Conservation (phyloP, 2,888 invertebrate genomes). For the Colletes collaris region DNA sequence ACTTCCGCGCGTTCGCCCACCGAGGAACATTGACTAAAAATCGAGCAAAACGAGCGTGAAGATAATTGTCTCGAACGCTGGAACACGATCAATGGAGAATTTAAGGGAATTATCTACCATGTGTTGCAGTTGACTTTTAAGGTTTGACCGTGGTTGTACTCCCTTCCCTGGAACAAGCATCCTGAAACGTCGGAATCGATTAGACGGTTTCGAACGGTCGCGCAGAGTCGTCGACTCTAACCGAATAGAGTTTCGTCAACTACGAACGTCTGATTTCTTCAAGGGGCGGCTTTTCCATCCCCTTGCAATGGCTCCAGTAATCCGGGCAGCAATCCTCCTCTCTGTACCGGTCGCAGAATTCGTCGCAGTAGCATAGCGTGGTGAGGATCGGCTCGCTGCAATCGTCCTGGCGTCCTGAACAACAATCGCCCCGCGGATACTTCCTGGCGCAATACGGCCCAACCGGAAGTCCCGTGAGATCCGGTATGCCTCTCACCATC, state of each 20-base stretch:
- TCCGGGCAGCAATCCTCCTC: constrained; percentile 97
- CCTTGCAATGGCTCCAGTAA: constrained; percentile 90
- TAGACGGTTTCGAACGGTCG: neutral
- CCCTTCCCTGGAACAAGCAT: constrained; percentile 85
- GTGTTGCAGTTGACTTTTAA: constrained; percentile 88
- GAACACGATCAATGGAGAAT: neutral
- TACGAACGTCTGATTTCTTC: constrained; percentile 53
- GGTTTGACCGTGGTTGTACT: constrained; percentile 84
- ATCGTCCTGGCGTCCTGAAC: constrained; percentile 89
- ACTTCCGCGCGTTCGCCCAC: constrained; percentile 82
- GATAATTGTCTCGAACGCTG: too few species aligned
- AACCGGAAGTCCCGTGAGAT: constrained; percentile 84
- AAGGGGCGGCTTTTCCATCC: constrained; percentile 75
- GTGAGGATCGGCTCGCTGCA: constrained; percentile 92
- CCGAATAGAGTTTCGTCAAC: neutral
- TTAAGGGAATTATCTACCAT: constrained; percentile 85
- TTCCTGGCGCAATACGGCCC: constrained; percentile 86
- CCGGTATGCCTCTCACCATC: constrained; percentile 63
- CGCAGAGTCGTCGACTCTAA: neutral
- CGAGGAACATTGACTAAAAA: constrained; percentile 85
- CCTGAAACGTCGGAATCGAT: constrained; percentile 69
- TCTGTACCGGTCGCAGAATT: constrained; percentile 91
- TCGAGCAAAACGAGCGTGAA: neutral
- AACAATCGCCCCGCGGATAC: constrained; percentile 85
- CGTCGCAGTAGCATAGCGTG: constrained; percentile 96